phyloP scores from a whole-genome alignment of 53 echinoderm and acorn worm species.

The Astropecten irregularis region DNA sequence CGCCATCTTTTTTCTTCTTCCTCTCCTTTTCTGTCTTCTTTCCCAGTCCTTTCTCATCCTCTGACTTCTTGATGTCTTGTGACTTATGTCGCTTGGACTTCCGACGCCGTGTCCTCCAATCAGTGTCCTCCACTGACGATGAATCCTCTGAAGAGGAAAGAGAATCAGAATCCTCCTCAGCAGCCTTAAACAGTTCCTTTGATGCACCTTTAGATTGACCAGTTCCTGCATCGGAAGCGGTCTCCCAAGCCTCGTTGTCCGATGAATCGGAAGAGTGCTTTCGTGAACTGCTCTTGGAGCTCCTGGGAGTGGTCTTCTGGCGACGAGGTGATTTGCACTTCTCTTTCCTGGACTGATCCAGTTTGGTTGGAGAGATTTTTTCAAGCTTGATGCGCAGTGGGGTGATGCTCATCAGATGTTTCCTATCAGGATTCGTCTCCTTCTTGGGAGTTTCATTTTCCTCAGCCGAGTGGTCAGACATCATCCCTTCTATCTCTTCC shows the following conservation, averaged over 20 bases:
- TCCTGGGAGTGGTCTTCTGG: conserved; percentile 41
- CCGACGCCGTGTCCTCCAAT: conserved; percentile 3
- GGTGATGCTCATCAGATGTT: conserved; percentile 9
- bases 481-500: conserved; percentile 44
- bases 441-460: conserved; percentile 7
- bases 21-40: conserved; percentile 39
- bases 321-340: conserved; percentile 9
- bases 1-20: conserved; percentile 25
- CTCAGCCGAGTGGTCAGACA: not conserved
- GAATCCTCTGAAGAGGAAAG: not conserved
- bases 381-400: conserved; percentile 43
- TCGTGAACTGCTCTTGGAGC: not conserved
- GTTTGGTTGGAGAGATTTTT: conserved; percentile 7
- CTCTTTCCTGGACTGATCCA: not conserved
- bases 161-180: not conserved
- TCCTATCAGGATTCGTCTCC: not conserved
- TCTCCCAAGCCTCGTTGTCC: not conserved
- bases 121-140: not conserved
- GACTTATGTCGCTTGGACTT: conserved; percentile 3
- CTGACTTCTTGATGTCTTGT: not conserved
- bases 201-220: not conserved
- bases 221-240: not conserved
- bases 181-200: conserved; percentile 4
- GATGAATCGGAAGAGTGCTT: conserved; percentile 9
- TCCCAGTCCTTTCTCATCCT: conserved; percentile 25